Evolutionary conservation across 2,113 vertebrate species (phyloP), one percentile per base, ranked within the genome.

Genomic region (Sander vitreus): DNA sequence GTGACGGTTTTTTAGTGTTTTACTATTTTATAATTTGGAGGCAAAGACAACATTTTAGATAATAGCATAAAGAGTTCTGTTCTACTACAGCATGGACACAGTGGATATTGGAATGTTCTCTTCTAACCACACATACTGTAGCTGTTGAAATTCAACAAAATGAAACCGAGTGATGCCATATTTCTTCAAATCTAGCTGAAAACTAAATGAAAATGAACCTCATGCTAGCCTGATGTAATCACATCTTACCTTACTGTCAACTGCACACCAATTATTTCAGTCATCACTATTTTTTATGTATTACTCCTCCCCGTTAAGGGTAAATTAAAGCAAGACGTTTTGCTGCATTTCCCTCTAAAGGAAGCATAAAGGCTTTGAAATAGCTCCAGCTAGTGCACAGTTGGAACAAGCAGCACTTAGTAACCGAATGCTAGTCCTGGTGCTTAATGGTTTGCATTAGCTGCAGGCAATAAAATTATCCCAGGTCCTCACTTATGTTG

Each of bases 381-480:
- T 64, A 66, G 83, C 80, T 68, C 85, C 89, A 92, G 92, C 85
- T 92, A 92, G 94, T 87, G 88, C 92, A 83, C 74, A 65, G 75
- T 85, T 81, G 87, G 92, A 94, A 95, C 88, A 76, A 84, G 91
- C 95, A 88, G 87, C 93, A 95, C 92, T 95, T 62, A 92, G 91
- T 96, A 96, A 95, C 69, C 79, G 91, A 93, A 91, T 92, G 95
- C 96, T 93, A 81, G 87, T 90, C 55, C 18, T 85, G 87, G 73
- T 93, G 91, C 93, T 95, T 97, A 97, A 97, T 97, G 96, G 95
- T 95, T 96, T 95, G 93, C 96, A 95, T 98, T 97, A 96, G 95
- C 95, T 95, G 89, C 95, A 85, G 96, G 97, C 97, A 92, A 94
- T 97, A 97, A 97, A 97, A 96, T 96, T 95, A 95, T 96, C 92